Evolutionary conservation across 2,797 vertebrate genomes (phyloP), one percentile per base, ranked within the genome.

Genomic region (Periparus ater): DNA sequence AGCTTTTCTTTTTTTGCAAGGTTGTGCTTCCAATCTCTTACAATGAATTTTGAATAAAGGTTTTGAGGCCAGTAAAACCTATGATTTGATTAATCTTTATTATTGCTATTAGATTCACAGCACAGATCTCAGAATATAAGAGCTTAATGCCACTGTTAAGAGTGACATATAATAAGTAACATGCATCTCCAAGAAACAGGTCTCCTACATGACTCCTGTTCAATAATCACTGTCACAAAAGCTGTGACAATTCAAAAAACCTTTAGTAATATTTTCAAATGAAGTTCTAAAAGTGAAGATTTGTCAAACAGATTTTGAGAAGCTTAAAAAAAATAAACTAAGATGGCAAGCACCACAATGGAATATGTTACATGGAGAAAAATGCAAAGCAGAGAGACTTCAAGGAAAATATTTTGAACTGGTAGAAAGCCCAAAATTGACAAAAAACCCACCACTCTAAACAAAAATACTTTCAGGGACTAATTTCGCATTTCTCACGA

Each of bases 361-460:
- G 12, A 53, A 22, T 7, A 50, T 23, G 29, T 23, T 47, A 61
- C 8, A 4, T 3, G 7, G 3, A 73, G 13, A 55, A 73, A 87
- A 93, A 91, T 1, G 9, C 17, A 74, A 82, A 70, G 10, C 10
- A 27, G 63, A 76, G 36, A 77, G 85, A 82, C 21, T 47, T 18
- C 23, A 51, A 57, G 27, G 25, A 48, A 79, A 88, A 48, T 1
- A 32, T 68, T 85, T 51, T n/a, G 16, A 84, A 65, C 22, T 10
- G n/a, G 21, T n/a, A 38, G 45, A 78, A 60, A 22, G 0, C 0
- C 3, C 7, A 3, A 55, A 77, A 40, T 3, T 2, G 23, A 48
- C 22, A 77, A 86, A 81, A 88, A 44, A 2, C 23, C 1, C 1
- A 1, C 3, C 6, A 30, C 2, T n/a, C 4, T 22, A 38, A 91